Conservation (phyloP, 2,888 invertebrate genomes). For the Synergus umbraculus region DNA sequence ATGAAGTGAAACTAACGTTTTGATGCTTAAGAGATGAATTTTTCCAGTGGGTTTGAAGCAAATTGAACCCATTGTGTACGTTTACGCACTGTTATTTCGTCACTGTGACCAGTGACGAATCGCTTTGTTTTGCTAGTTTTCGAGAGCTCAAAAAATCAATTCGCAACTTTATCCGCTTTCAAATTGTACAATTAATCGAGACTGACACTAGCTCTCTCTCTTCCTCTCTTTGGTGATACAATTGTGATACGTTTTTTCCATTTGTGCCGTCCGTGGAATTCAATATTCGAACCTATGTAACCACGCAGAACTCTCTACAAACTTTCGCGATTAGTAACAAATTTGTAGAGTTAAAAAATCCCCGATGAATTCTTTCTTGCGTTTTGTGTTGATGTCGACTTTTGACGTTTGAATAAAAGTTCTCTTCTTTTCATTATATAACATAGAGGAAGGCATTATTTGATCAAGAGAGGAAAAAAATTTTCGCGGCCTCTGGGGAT, state of each 20-base stretch:
- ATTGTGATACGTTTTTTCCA: slow-evolving; percentile 23
- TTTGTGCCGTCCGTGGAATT: slow-evolving; percentile 20
- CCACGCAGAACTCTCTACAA: slow-evolving; percentile 6
- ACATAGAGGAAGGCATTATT: background rate
- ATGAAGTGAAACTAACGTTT: background rate
- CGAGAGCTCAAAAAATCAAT: slow-evolving; percentile 27
- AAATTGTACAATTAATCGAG: slow-evolving; percentile 34
- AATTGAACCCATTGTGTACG: background rate
- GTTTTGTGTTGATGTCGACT: slow-evolving; percentile 45
- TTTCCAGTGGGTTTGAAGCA: background rate
- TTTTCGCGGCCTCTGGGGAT: too few species aligned
- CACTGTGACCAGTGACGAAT: background rate
- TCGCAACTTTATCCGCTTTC: slow-evolving; percentile 34
- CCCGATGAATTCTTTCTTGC: background rate
- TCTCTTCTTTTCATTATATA: background rate
- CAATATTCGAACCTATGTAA: slow-evolving; percentile 9
- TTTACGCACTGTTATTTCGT: slow-evolving; percentile 1
- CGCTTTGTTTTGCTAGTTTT: slow-evolving; percentile 24
- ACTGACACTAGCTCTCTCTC: slow-evolving; percentile 20
- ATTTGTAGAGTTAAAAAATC: too few species aligned
- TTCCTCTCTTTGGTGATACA: slow-evolving; percentile 1
- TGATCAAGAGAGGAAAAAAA: background rate
- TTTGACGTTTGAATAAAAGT: slow-evolving; percentile 6
- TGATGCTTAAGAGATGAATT: background rate
- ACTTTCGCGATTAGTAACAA: background rate